phyloP scores from a whole-genome alignment of 2,797 vertebrate species.

The Myotis planiceps region DNA sequence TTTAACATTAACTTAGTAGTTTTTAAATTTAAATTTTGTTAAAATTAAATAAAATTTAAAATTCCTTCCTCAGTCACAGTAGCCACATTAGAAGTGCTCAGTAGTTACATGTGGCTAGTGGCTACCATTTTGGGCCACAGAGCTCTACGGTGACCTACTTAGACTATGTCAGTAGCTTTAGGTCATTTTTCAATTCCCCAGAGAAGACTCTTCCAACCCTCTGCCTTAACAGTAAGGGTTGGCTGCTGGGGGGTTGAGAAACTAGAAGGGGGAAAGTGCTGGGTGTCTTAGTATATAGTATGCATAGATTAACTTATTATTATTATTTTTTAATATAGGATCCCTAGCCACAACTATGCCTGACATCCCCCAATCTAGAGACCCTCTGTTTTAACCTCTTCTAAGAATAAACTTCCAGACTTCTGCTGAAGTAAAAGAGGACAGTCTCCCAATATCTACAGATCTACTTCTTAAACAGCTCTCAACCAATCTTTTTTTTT shows the following conservation, averaged over 20 bases:
- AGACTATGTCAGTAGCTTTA: not conserved
- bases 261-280: not conserved
- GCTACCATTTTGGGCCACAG: not conserved
- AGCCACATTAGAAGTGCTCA: not conserved
- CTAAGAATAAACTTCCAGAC: conserved; percentile 1
- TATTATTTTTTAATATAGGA: not conserved
- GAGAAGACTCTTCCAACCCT: not conserved
- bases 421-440: not conserved
- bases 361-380: not conserved
- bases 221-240: not conserved
- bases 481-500: conserved; percentile 5
- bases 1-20: not conserved
- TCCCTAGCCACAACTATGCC: not conserved
- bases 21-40: conserved; percentile 38
- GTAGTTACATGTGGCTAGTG: not conserved
- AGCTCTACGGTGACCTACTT: not conserved
- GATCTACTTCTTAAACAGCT: not conserved
- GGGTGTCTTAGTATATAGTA: not conserved
- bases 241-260: conserved; percentile 5
- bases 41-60: not conserved
- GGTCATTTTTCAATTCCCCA: not conserved
- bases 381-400: not conserved
- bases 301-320: not conserved
- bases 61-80: not conserved
- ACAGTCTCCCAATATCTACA: not conserved